Evolutionary conservation across 2,888 invertebrate genomes (phyloP).

Genomic region (Ceramica pisi): DNA sequence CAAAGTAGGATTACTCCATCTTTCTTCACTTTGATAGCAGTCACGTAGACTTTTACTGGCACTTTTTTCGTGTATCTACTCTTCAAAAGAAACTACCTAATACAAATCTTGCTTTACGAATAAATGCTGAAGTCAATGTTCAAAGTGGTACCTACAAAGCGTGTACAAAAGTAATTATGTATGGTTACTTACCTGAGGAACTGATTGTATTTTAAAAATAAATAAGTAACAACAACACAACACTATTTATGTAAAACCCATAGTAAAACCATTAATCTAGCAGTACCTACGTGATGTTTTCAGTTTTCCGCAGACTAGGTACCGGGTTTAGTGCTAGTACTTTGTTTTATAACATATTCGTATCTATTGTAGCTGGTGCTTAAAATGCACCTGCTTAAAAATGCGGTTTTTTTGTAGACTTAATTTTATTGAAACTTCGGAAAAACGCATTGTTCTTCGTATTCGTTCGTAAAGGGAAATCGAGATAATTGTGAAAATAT

Average conservation of each 20-base stretch:
- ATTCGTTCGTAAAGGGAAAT: not conserved
- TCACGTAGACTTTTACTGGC: not conserved
- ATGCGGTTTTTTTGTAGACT: not conserved
- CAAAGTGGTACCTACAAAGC: not conserved
- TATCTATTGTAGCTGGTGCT: slow-evolving; percentile 2
- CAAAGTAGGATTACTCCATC: not conserved
- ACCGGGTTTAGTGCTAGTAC: not conserved
- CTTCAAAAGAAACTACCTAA: not conserved
- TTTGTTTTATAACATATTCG: not conserved
- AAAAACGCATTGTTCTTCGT: not conserved
- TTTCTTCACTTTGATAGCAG: not conserved
- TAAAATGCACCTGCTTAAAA: not conserved
- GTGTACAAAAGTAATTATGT: not conserved
- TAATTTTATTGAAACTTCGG: slow-evolving; percentile 1
- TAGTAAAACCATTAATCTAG: slow-evolving; percentile 1
- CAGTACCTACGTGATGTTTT: slow-evolving; percentile 51
- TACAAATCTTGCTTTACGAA: not conserved
- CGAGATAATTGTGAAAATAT: slow-evolving; percentile 3
- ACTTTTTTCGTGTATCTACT: not conserved
- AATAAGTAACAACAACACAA: slow-evolving; percentile 7
- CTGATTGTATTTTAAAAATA: not conserved
- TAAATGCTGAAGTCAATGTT: not conserved
- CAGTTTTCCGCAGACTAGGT: slow-evolving; percentile 23
- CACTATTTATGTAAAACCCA: not conserved
- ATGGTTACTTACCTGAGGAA: slow-evolving; percentile 4